A percentile compares a stretch with the other conserved stretches of the same genome.
Conservation (phyloP, 2,888 invertebrate species). For the Aphelenchoides bicaudatus region DNA sequence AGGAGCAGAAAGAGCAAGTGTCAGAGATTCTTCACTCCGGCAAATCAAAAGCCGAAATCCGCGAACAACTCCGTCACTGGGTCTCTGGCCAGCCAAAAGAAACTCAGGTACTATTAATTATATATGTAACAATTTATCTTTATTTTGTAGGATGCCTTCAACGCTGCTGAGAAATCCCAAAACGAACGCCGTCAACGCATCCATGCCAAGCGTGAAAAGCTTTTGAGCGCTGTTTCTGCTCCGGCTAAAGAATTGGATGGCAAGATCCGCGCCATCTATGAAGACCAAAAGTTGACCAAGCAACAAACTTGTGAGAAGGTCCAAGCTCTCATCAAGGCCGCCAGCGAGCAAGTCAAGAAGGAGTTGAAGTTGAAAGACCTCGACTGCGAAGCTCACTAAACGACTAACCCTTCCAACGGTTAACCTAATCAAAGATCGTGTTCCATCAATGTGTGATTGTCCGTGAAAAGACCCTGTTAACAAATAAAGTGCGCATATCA, state of each 20-base stretch:
- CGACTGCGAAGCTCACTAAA: too few relatives aligned
- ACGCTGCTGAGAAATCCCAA: not conserved
- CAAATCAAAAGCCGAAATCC: not conserved
- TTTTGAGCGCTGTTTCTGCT: not conserved
- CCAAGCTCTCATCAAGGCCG: not conserved
- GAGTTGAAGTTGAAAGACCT: too few relatives aligned
- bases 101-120: too few relatives aligned
- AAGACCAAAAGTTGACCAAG: not conserved
- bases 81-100: conserved; percentile 1
- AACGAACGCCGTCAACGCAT: not conserved
- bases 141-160: conserved; percentile 5
- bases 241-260: not conserved
- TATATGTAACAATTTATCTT: too few relatives aligned
- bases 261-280: not conserved
- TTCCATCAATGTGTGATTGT: too few relatives aligned
- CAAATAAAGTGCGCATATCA: too few relatives aligned
- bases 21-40: not conserved
- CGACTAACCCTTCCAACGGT: too few relatives aligned
- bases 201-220: not conserved
- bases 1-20: conserved; percentile 4
- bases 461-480: too few relatives aligned
- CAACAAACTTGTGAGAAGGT: not conserved
- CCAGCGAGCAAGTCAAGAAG: too few relatives aligned
- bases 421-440: too few relatives aligned
- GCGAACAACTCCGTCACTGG: conserved; percentile 4